These are phyloP conservation scores for Nemotelus nigrinus DNA, from an alignment of 2,888 invertebrate species.

Conservation along the genomic window DNA sequence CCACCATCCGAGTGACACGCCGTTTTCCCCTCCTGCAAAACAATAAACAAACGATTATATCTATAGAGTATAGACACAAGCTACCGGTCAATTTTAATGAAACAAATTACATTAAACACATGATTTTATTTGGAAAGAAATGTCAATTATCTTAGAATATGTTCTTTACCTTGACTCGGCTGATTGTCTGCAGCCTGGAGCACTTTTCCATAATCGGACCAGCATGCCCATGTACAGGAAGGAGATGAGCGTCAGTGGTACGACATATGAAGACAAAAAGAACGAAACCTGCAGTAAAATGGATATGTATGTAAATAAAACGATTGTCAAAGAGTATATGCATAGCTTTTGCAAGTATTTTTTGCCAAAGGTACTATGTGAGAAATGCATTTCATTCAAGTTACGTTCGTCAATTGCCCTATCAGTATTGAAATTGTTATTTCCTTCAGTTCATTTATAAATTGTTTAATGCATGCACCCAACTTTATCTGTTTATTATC, in stretches of 20 bases:
- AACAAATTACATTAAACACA: no score
- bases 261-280: conserved; percentile 87
- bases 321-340: no score
- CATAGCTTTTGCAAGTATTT: no score
- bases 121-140: not conserved
- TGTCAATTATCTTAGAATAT: not conserved
- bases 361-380: no score
- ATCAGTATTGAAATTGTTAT: no score
- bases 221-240: conserved; percentile 91
- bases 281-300: conserved; percentile 75
- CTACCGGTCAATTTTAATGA: no score
- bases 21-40: conserved; percentile 80
- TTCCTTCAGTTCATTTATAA: no score
- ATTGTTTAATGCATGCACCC: no score
- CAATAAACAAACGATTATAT: not conserved
- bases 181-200: conserved; percentile 82
- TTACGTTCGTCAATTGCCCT: no score
- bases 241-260: conserved; percentile 87
- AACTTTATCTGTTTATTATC: no score
- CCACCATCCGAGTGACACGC: conserved; percentile 90
- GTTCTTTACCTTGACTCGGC: conserved; percentile 70
- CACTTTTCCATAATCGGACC: conserved; percentile 81
- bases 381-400: no score
- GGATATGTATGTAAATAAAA: not conserved
- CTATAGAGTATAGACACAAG: no score